phyloP scores from a whole-genome alignment of 2,797 vertebrate species.

The Karalla daura region DNA sequence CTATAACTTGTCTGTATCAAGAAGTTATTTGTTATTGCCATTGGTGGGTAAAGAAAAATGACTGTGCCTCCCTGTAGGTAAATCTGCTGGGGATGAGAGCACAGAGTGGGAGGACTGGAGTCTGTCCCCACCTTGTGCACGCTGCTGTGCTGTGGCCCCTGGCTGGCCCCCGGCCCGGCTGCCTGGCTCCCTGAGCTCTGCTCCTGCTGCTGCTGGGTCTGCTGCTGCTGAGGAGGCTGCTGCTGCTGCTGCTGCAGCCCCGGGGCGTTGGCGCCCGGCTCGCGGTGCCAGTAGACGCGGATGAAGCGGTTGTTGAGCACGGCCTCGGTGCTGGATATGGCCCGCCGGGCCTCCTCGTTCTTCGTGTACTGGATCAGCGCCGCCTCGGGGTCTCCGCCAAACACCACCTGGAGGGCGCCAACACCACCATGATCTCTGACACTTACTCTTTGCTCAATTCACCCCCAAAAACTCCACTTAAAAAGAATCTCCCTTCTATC shows the following conservation, averaged over 20 bases:
- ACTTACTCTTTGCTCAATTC: no score
- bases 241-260: slow-evolving; percentile 80
- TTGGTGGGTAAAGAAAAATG: no score
- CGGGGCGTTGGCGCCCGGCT: slow-evolving; percentile 63
- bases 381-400: slow-evolving; percentile 93
- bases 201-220: no score
- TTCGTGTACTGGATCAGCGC: slow-evolving; percentile 95
- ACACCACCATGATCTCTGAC: no score
- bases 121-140: slow-evolving; percentile 78
- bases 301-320: slow-evolving; percentile 98
- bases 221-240: no score
- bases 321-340: slow-evolving; percentile 94
- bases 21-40: no score
- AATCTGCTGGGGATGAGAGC: no score
- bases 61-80: no score
- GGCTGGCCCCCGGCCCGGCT: slow-evolving; percentile 58
- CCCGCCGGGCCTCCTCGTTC: slow-evolving; percentile 93
- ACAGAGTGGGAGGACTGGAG: no score
- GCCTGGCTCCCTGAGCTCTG: slow-evolving; percentile 76
- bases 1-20: no score
- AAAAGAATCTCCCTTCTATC: no score
- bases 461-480: no score
- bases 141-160: slow-evolving; percentile 66
- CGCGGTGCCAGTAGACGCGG: slow-evolving; percentile 94
- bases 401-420: slow-evolving; percentile 94